Percentiles rank a stretch among this genome's conserved stretches.
These are phyloP conservation scores for Vombatus ursinus DNA, from an alignment of 2,113 vertebrate genomes.

Conservation along the genomic window DNA sequence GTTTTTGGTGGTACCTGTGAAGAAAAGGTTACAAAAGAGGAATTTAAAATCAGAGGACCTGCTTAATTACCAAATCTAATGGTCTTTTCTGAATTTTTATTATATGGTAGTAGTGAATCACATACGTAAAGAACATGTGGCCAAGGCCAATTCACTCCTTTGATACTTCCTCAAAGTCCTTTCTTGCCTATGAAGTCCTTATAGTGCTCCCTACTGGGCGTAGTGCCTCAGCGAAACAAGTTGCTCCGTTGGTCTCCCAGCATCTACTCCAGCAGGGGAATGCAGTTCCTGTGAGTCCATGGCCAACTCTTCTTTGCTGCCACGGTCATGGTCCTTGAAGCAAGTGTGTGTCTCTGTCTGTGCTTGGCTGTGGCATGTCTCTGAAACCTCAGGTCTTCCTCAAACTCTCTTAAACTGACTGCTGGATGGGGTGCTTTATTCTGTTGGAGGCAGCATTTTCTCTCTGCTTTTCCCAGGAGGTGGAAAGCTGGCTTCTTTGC, in stretches of 20 bases:
- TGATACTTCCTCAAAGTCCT: too few species aligned
- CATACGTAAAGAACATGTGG: too few species aligned
- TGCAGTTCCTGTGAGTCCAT: fast-evolving
- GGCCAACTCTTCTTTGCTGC: not conserved
- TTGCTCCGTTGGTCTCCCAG: not conserved
- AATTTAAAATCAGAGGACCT: too few species aligned
- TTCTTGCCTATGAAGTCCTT: not conserved
- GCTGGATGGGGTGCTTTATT: not conserved
- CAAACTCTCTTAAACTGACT: not conserved
- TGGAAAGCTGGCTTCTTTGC: not conserved
- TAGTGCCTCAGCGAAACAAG: not conserved
- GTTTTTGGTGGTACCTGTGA: too few species aligned
- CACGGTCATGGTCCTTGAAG: not conserved
- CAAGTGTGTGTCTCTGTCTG: not conserved
- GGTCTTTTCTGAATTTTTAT: too few species aligned
- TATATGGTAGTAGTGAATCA: too few species aligned
- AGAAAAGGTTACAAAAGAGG: too few species aligned
- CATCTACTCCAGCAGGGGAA: not conserved
- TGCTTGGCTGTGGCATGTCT: not conserved
- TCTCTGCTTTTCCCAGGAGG: not conserved
- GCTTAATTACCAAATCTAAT: too few species aligned
- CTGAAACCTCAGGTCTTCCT: not conserved
- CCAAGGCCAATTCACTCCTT: too few species aligned
- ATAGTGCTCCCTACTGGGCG: not conserved
- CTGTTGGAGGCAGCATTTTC: not conserved